Conservation (phyloP, 2,797 vertebrate species). For the Acanthis flammea region DNA sequence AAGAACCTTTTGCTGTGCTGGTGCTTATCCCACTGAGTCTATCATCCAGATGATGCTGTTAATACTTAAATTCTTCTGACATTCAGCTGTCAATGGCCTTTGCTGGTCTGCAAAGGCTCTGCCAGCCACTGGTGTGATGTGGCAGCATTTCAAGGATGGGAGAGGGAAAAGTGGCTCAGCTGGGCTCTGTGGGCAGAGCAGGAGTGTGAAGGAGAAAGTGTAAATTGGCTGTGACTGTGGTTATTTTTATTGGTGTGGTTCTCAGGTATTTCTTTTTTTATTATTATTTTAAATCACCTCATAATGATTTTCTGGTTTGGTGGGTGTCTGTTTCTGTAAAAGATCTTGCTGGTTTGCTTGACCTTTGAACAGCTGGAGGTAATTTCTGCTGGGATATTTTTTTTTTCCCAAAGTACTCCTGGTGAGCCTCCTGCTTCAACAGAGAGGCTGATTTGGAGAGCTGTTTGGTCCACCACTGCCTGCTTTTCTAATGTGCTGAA, state of each 20-base stretch:
- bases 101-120: background rate
- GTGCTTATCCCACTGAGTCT: no score
- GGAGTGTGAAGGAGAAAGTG: background rate
- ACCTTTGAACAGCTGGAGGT: conserved; percentile 2
- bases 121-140: background rate
- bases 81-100: background rate
- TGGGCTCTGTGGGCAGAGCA: background rate
- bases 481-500: background rate
- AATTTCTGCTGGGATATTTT: background rate
- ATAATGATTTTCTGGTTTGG: background rate
- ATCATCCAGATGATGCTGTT: no score
- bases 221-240: background rate
- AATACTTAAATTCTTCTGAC: no score
- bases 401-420: background rate
- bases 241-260: background rate
- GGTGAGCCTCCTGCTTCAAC: background rate
- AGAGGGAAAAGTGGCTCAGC: background rate
- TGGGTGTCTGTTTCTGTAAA: background rate
- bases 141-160: background rate
- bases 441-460: background rate
- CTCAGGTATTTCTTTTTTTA: background rate
- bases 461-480: background rate
- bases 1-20: no score
- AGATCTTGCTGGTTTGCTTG: background rate
- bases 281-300: background rate